Conservation (phyloP, 2,113 vertebrate species). For the Dryoscopus gambensis region DNA sequence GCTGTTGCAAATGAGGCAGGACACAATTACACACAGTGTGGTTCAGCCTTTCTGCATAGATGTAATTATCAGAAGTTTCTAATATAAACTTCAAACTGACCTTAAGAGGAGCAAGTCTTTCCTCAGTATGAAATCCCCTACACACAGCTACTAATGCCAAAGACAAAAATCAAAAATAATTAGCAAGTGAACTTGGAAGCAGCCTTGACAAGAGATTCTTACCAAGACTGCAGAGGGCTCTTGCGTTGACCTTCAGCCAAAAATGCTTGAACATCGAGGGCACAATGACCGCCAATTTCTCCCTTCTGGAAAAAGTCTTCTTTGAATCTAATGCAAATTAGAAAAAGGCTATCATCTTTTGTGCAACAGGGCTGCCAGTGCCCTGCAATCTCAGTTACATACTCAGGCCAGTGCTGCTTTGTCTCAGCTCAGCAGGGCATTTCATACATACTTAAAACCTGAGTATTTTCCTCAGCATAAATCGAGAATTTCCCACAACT, state of each 20-base stretch:
- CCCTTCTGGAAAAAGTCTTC: slow-evolving; percentile 89
- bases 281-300: slow-evolving; percentile 88
- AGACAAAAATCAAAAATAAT: not conserved
- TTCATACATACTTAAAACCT: not conserved
- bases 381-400: not conserved
- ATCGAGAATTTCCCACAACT: not conserved
- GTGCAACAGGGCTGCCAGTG: not conserved
- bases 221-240: slow-evolving; percentile 98
- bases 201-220: slow-evolving; percentile 41
- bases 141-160: not conserved
- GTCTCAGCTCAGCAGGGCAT: not conserved
- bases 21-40: not conserved
- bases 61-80: not conserved
- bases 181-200: not conserved
- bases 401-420: not conserved
- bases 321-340: slow-evolving; percentile 72
- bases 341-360: not conserved
- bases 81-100: not conserved
- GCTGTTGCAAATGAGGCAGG: not conserved
- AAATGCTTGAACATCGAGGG: slow-evolving; percentile 72
- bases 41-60: not conserved
- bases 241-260: slow-evolving; percentile 87
- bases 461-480: not conserved
- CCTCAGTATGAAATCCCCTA: not conserved
- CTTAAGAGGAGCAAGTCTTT: not conserved